Base-by-base conservation (phyloP, 2,113 vertebrate species). In the Callocephalon fimbriatum region DNA sequence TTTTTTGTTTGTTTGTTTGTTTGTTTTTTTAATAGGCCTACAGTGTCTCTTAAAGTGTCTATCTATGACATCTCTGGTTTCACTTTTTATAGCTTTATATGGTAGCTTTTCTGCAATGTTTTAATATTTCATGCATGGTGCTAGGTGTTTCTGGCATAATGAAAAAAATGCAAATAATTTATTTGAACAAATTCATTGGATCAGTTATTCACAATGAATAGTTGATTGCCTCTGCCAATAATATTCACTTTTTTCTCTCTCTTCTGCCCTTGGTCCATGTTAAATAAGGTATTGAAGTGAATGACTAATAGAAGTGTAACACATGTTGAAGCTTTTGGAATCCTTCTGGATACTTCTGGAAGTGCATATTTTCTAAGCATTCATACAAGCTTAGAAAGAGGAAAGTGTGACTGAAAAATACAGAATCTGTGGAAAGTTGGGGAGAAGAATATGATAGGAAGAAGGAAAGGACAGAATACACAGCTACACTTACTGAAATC, bases 161-260 rank as follows among this genome's bases (percentile, higher is more conserved):
- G 61, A 86, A 92, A 94, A 56, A 92, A 68, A 81, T 45, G 13
- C 8, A 96, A 93, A 83, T 87, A 76, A 73, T 88, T 94, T 90
- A 86, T 91, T 91, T 82, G 25, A 91, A 88, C 7, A 73, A 95
- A 93, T 76, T 81, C 4, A 48, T 59, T 51, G 31, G 35, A 90
- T 90, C 68, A 90, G 83, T 88, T 91, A 85, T 71, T 90, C 23
- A 79, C 53, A 44, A 90, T 45, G 45, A 83, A 86, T 94, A 86
- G 84, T 21, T 71, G 37, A 66, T 45, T 4, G 7, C 74, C 25
- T 80, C 32, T 86, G 35, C 23, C 40, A 77, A 66, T 29, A 79
- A 4, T 47, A 51, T 58, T 84, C 15, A 32, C 3, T 59, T 20
- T 51, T 79, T 65, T 65, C 18, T 8, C 37, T 67, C 83, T 74